Conservation (phyloP, 2,797 vertebrate species). For the Chaunax sp. region DNA sequence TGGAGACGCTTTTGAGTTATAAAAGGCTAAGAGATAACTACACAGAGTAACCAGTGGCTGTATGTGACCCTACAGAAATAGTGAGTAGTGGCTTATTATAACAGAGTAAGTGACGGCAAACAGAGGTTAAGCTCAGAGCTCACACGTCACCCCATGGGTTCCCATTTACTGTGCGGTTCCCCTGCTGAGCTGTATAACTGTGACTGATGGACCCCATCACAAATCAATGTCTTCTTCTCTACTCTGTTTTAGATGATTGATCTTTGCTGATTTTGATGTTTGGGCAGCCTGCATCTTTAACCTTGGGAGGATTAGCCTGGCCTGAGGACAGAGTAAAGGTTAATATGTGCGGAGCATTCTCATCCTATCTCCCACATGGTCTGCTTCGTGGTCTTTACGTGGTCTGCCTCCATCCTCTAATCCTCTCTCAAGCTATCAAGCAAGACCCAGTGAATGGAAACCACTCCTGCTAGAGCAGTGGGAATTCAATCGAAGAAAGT, state of each 20-base stretch:
- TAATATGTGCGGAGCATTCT: conserved; percentile 51
- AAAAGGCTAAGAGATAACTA: conserved; percentile 11
- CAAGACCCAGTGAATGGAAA: conserved; percentile 5
- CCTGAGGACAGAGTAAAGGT: conserved; percentile 49
- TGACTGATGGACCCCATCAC: not conserved
- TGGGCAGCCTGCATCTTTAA: conserved; percentile 35
- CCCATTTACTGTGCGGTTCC: conserved; percentile 15
- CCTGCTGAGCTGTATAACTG: conserved; percentile 13
- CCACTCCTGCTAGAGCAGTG: not conserved
- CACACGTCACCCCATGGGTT: conserved; percentile 23
- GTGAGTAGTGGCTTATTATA: too few species aligned
- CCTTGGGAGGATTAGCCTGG: conserved; percentile 57
- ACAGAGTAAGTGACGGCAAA: conserved; percentile 50
- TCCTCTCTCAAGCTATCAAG: conserved; percentile 29
- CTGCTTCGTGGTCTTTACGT: conserved; percentile 38
- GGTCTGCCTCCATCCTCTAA: conserved; percentile 55
- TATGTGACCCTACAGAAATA: not conserved
- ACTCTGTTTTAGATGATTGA: conserved; percentile 13
- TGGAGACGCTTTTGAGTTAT: conserved; percentile 21
- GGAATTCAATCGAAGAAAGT: too few species aligned
- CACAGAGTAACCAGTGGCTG: not conserved
- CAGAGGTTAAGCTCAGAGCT: conserved; percentile 38
- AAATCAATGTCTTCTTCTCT: not conserved
- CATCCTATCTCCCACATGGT: conserved; percentile 50
- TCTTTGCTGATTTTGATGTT: conserved; percentile 32